Base-by-base conservation (phyloP, 2,888 invertebrate genomes). In the Meiosimyza decipiens region DNA sequence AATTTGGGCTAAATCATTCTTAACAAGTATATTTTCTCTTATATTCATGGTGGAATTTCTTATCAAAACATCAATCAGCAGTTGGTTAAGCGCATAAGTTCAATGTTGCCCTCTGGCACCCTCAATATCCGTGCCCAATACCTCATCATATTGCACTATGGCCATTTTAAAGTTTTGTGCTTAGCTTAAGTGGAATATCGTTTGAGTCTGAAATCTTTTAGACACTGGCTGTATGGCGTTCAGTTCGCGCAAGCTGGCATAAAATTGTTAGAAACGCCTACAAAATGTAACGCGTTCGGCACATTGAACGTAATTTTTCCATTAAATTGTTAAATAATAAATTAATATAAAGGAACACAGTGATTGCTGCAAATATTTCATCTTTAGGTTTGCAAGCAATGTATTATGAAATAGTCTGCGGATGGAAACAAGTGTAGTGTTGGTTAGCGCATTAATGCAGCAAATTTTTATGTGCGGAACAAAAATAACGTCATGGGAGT, bases 201-300 rank as follows among this genome's bases (percentile, higher is more conserved):
- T 50, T 68, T 57, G 7, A 13, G 6, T 28, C 57, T 16, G 12
- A 68, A 40, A 5, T 16, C 63, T 40, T 62, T 49, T 18, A 28
- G 66, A 28, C 12, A 6, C 28, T 16, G 2, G 49, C 50, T 54
- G 64, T 50, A 54, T 28, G n/a, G 59, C 28, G 62, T n/a, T 50
- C 47, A 18, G 33, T 54, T 22, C 63, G 70, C 62, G 59, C 62
- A 57, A 55, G 63, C 68, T 82, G 80, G 82, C 81, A 81, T 82
- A 82, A 82, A 82, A 80, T 82, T 82, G 83, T 83, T 83, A 84
- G 84, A 83, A 84, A 83, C 83, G 83, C 83, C 84, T 71, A 75
- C 78, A 71, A 76, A 73, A 66, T 71, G 40, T 59, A 69, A 83
- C 82, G 82, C 59, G 59, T n/a, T 18, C 7, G 55, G 9, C 40